phyloP scores from a whole-genome alignment of 2,888 invertebrate species.

The Caenorhabditis wallacei region DNA sequence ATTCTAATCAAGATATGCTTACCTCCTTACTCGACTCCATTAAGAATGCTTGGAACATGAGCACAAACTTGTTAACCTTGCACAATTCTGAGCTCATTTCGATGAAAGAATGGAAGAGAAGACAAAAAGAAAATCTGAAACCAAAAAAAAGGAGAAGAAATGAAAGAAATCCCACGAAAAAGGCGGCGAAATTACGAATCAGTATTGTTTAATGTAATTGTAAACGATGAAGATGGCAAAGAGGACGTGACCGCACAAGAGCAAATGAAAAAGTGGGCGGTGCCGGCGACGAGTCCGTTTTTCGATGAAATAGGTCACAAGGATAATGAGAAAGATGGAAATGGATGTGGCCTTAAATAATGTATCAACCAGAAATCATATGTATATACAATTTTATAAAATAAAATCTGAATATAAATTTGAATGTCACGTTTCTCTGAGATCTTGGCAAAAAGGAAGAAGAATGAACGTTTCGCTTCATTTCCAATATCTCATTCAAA shows the following conservation, averaged over 20 bases:
- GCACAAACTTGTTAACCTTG: not conserved
- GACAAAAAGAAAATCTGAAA: not conserved
- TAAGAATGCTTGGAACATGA: conserved; percentile 7
- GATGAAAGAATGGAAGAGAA: not conserved
- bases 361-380: too few species aligned
- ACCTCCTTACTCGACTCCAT: conserved; percentile 16
- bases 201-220: conserved; percentile 38
- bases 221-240: conserved; percentile 6
- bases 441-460: too few species aligned
- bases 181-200: not conserved
- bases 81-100: conserved; percentile 5
- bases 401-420: too few species aligned
- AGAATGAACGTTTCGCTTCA: too few species aligned
- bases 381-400: too few species aligned
- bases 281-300: conserved; percentile 28
- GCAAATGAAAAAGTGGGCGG: conserved; percentile 39
- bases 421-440: too few species aligned
- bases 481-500: too few species aligned
- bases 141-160: not conserved
- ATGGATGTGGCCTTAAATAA: not conserved
- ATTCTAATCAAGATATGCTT: too few species aligned
- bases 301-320: conserved; percentile 33
- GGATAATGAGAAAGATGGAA: conserved; percentile 8
- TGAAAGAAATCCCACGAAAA: not conserved
- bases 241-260: conserved; percentile 20